These are phyloP conservation scores for Dreissena polymorpha DNA, from an alignment of 1,140 invertebrate genomes.

Conservation along the genomic window DNA sequence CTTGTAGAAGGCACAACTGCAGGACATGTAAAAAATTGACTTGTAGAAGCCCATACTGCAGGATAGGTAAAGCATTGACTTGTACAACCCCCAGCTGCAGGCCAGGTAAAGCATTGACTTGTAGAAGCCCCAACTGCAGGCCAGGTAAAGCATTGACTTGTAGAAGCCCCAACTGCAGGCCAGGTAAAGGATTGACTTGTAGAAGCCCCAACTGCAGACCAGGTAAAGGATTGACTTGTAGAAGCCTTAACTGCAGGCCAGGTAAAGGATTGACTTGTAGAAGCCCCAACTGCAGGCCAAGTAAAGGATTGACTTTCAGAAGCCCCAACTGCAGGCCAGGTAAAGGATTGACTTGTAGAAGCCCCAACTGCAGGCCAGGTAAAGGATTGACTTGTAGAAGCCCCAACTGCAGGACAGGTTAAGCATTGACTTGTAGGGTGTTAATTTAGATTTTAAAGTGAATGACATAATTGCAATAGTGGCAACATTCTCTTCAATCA, in stretches of 20 bases:
- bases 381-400: slow-evolving; percentile 59
- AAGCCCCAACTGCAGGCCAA: slow-evolving; percentile 77
- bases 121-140: slow-evolving; percentile 77
- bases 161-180: slow-evolving; percentile 77
- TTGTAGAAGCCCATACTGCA: slow-evolving; percentile 77
- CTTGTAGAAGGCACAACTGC: slow-evolving; percentile 78
- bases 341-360: slow-evolving; percentile 62
- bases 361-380: slow-evolving; percentile 77
- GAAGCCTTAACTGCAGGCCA: slow-evolving; percentile 76
- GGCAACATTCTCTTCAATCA: too few species aligned
- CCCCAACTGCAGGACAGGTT: slow-evolving; percentile 77
- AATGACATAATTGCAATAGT: too few species aligned
- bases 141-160: slow-evolving; percentile 68
- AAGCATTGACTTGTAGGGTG: slow-evolving; percentile 2
- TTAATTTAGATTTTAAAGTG: neutral
- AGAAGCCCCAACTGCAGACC: slow-evolving; percentile 77
- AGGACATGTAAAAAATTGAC: slow-evolving; percentile 68
- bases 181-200: slow-evolving; percentile 67
- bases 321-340: slow-evolving; percentile 77
- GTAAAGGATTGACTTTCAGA: slow-evolving; percentile 60
- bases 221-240: slow-evolving; percentile 65
- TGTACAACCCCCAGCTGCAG: slow-evolving; percentile 77
- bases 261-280: slow-evolving; percentile 64
- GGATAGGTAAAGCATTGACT: slow-evolving; percentile 69
- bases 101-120: slow-evolving; percentile 67